These are phyloP conservation scores for Neosilurus mollespiculum DNA, from an alignment of 2,797 vertebrate genomes.

Conservation along the genomic window DNA sequence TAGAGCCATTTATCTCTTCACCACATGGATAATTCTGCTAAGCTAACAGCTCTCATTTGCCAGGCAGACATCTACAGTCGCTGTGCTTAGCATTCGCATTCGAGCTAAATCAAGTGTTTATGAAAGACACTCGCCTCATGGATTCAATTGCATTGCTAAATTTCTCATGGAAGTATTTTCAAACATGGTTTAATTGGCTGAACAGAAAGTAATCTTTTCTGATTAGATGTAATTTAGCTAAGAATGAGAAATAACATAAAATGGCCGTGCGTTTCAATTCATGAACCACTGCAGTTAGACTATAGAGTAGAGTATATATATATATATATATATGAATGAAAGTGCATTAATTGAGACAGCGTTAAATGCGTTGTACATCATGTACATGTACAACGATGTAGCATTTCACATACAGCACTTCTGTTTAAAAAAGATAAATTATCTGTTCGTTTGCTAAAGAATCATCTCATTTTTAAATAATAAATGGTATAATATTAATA, in stretches of 20 bases:
- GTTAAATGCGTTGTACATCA: no score
- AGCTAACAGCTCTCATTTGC: slow-evolving; percentile 26
- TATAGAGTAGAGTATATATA: no score
- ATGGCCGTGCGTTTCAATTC: neutral
- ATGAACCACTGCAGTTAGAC: no score
- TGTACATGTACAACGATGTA: neutral
- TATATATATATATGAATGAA: no score
- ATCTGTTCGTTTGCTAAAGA: no score
- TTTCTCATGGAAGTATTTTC: no score
- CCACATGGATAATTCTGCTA: slow-evolving; percentile 26
- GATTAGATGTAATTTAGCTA: neutral
- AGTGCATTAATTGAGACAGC: no score
- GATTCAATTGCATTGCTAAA: neutral
- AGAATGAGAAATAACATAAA: neutral
- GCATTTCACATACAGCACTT: neutral
- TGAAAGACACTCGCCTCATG: neutral
- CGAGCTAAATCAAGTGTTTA: neutral
- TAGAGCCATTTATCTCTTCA: slow-evolving; percentile 23
- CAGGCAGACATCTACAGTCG: neutral
- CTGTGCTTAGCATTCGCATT: neutral
- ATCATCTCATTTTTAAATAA: no score
- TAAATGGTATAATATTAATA: no score
- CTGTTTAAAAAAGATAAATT: neutral
- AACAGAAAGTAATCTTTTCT: neutral
- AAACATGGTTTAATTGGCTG: neutral